Evolutionary conservation across 2,888 invertebrate species (phyloP).

Genomic region (Amblyjoppa fuscipennis): DNA sequence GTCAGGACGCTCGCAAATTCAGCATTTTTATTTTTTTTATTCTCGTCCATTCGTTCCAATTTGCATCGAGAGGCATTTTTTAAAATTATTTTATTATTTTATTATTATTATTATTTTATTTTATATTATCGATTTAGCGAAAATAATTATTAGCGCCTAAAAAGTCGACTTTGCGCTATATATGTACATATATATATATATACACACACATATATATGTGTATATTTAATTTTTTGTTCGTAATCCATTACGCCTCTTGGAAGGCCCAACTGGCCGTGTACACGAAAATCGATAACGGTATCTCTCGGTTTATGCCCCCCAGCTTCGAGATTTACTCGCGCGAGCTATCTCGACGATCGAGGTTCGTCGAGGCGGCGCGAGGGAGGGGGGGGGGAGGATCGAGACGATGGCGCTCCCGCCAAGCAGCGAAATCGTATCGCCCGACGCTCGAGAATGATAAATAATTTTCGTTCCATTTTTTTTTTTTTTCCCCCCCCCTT

Average conservation of each 20-base stretch:
- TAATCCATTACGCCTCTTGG: background rate
- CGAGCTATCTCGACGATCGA: conserved; percentile 12
- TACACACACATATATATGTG: too few relatives aligned
- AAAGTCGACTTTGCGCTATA: too few relatives aligned
- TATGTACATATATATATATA: too few relatives aligned
- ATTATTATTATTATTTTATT: too few relatives aligned
- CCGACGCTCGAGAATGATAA: background rate
- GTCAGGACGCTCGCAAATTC: conserved; percentile 47
- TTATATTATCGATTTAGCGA: too few relatives aligned
- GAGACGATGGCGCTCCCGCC: conserved; percentile 15
- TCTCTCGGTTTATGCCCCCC: conserved; percentile 12
- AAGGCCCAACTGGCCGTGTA: background rate
- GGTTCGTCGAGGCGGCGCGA: background rate
- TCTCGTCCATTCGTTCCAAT: background rate
- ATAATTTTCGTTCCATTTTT: background rate
- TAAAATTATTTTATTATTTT: too few relatives aligned
- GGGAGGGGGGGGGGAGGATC: background rate
- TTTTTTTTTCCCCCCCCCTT: background rate
- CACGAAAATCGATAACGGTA: conserved; percentile 52
- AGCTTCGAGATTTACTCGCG: conserved; percentile 24
- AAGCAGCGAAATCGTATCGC: conserved; percentile 1
- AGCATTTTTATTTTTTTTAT: background rate
- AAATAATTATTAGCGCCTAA: too few relatives aligned
- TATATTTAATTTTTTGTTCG: background rate
- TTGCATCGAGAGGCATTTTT: too few relatives aligned